Evolutionary conservation across 2,113 vertebrate genomes (phyloP).

Genomic region (Colinus virginianus): DNA sequence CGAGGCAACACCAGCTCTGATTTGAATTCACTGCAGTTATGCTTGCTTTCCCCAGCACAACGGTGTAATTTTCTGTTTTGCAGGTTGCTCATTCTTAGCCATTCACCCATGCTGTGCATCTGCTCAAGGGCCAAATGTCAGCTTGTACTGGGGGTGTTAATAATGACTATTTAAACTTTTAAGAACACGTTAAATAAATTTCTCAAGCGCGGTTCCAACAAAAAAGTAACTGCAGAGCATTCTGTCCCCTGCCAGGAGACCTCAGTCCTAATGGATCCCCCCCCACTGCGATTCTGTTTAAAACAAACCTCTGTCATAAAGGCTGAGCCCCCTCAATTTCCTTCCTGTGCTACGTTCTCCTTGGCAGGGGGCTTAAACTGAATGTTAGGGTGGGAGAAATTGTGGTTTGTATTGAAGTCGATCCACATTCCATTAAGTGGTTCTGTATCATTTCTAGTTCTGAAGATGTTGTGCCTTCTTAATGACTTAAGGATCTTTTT

Average conservation of each 20-base stretch:
- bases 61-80: background rate
- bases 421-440: background rate
- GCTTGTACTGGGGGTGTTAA: slow-evolving; percentile 55
- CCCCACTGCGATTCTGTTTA: slow-evolving; percentile 60
- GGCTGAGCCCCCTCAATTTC: slow-evolving; percentile 57
- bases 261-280: slow-evolving; percentile 58
- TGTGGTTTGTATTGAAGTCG: slow-evolving; percentile 14
- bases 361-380: slow-evolving; percentile 19
- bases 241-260: slow-evolving; percentile 41
- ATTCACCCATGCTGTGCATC: slow-evolving; percentile 41
- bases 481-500: background rate
- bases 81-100: slow-evolving; percentile 50
- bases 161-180: slow-evolving; percentile 63
- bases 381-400: background rate
- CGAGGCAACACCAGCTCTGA: background rate
- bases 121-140: slow-evolving; percentile 61
- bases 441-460: background rate
- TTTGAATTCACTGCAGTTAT: background rate
- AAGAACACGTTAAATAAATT: slow-evolving; percentile 61
- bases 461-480: background rate
- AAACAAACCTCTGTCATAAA: slow-evolving; percentile 47
- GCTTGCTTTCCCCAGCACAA: background rate
- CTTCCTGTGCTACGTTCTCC: background rate
- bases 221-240: slow-evolving; percentile 41
- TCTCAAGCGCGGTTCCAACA: slow-evolving; percentile 44